Evolutionary conservation across 2,888 invertebrate genomes (phyloP), one percentile per base, ranked within the genome.

Genomic region (Drosophila emarginata): DNA sequence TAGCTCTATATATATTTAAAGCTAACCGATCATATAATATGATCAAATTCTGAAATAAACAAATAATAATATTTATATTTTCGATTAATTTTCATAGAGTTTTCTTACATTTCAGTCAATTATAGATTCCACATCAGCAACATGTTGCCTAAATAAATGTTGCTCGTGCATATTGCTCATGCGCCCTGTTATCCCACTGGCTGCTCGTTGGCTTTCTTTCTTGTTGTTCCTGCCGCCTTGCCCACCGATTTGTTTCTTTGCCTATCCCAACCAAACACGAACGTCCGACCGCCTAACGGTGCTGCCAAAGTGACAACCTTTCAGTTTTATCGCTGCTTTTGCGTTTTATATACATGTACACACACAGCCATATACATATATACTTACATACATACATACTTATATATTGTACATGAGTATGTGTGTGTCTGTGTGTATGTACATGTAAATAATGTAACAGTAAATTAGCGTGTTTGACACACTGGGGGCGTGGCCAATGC

Each of bases 381-480:
- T 39, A 15, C 57, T 21, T 67, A 39, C 57, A 45, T 26, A 45
- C 40, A 50, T 26, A 18, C 62, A 39, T 36, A 6, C 69, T 32
- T 45, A 7, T 71, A 12, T 68, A 26, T 66, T 52, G 50, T 67
- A 39, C 60, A 36, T 63, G 23, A 60, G 28, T 62, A 23, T 51
- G 40, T 21, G 39, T 39, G 15, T 64, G 26, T 39, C 14, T 64
- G 26, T 67, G 65, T 67, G 21, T 51, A 50, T 76, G n/a, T 82
- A 69, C 75, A 69, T 86, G 79, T 85, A 87, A 85, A 85, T 87
- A 88, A 85, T 88, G 84, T 85, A 83, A 83, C 80, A 86, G 88
- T 85, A 85, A 85, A 84, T 84, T 84, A 84, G 84, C 84, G 84
- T 84, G 86, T 83, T 84, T 86, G 79, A 86, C 84, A 83, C 76